These are phyloP conservation scores for Ceratitis capitata DNA, from an alignment of 1,140 invertebrate genomes.

Conservation along the genomic window DNA sequence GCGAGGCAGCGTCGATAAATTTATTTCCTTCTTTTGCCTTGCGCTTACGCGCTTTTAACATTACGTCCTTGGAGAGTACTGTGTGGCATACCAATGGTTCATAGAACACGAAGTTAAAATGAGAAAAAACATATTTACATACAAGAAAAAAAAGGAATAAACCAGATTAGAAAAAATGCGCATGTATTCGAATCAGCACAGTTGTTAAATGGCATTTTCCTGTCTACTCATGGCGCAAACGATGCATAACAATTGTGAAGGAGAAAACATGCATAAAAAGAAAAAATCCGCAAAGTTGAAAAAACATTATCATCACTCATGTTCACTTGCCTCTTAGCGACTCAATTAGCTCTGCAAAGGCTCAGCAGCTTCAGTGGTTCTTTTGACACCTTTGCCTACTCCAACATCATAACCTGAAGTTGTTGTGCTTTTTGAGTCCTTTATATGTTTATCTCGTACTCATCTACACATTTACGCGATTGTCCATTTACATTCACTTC, in stretches of 20 bases:
- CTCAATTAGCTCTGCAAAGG: neutral
- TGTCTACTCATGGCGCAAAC: neutral
- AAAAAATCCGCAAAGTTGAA: too few species aligned
- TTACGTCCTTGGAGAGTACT: neutral
- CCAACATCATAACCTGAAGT: neutral
- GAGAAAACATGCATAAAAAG: neutral
- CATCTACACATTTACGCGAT: neutral
- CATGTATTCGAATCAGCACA: neutral
- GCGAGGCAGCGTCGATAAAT: neutral
- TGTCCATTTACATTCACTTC: neutral
- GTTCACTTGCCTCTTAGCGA: slow-evolving; percentile 29
- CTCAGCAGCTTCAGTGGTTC: neutral
- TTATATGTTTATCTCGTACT: neutral
- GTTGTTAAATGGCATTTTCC: neutral
- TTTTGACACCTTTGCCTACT: neutral
- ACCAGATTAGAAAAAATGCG: neutral
- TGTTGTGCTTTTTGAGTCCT: neutral
- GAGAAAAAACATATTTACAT: neutral
- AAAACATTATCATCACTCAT: neutral
- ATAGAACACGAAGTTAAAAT: neutral
- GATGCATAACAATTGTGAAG: neutral
- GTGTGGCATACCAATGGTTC: neutral
- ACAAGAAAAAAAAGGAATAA: neutral
- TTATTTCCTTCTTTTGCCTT: neutral
- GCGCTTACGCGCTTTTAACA: neutral